Percentiles rank a stretch among this genome's conserved stretches.
These are phyloP conservation scores for Tenodera sinensis DNA, from an alignment of 2,888 invertebrate species.

Conservation along the genomic window DNA sequence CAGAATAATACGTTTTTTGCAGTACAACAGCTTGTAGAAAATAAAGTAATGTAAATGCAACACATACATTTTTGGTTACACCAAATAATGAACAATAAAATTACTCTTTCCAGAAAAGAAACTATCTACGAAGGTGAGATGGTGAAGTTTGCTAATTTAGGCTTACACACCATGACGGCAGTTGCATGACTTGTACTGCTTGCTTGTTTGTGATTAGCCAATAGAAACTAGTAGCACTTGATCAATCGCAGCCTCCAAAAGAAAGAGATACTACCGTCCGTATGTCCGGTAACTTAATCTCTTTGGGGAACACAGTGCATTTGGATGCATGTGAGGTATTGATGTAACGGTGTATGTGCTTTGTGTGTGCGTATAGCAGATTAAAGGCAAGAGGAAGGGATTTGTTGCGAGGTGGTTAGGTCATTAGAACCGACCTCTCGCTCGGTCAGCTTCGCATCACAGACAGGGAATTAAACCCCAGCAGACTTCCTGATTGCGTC, in stretches of 20 bases:
- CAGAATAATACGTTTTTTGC: too few relatives aligned
- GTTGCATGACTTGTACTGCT: too few relatives aligned
- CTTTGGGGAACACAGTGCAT: not conserved
- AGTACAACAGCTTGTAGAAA: too few relatives aligned
- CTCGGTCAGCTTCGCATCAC: not conserved
- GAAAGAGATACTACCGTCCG: not conserved
- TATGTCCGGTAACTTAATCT: not conserved
- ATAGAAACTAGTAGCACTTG: too few relatives aligned
- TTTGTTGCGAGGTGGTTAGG: not conserved
- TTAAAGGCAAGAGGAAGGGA: not conserved
- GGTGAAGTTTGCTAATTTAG: too few relatives aligned
- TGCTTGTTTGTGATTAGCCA: too few relatives aligned
- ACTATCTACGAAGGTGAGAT: too few relatives aligned
- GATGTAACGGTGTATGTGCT: not conserved
- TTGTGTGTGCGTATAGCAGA: not conserved
- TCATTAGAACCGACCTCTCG: not conserved
- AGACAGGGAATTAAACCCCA: not conserved
- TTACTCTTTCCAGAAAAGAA: too few relatives aligned
- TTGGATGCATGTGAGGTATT: not conserved
- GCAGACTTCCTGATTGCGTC: not conserved
- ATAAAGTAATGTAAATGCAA: too few relatives aligned
- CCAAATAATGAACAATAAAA: too few relatives aligned
- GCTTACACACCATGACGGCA: too few relatives aligned
- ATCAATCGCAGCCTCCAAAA: not conserved
- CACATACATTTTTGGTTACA: too few relatives aligned